These are phyloP conservation scores for Neosalanx taihuensis DNA, from an alignment of 2,797 vertebrate genomes.

Conservation along the genomic window DNA sequence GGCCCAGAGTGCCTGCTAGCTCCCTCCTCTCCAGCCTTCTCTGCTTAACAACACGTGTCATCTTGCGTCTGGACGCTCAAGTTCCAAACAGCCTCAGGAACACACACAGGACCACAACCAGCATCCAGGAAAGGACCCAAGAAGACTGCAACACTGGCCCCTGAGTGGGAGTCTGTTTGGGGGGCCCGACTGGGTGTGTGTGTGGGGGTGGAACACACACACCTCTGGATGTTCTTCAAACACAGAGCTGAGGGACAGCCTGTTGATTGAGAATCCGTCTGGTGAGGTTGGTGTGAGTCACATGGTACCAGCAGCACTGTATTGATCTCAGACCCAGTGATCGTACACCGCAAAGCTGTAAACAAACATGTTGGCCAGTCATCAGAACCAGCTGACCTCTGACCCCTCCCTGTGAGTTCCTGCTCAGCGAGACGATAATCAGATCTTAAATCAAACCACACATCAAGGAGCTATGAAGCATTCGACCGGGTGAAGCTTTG, in stretches of 20 bases:
- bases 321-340: conserved; percentile 60
- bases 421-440: conserved; percentile 75
- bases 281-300: conserved; percentile 66
- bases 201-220: conserved; percentile 61
- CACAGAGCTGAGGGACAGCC: conserved; percentile 51
- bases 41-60: conserved; percentile 16
- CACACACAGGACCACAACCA: conserved; percentile 40
- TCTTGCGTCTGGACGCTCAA: conserved; percentile 19
- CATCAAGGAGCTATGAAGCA: conserved; percentile 69
- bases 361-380: conserved; percentile 65
- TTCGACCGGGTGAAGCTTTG: conserved; percentile 61
- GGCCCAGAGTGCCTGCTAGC: conserved; percentile 26
- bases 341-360: conserved; percentile 26
- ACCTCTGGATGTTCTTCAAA: conserved; percentile 68
- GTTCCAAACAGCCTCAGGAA: too few species aligned
- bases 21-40: conserved; percentile 31
- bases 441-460: conserved; percentile 74
- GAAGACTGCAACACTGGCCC: conserved; percentile 64
- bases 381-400: conserved; percentile 70
- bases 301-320: conserved; percentile 47
- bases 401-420: conserved; percentile 68
- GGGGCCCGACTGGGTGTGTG: conserved; percentile 48
- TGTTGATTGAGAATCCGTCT: conserved; percentile 59
- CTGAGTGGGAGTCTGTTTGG: conserved; percentile 65
- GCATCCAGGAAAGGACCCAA: conserved; percentile 36